phyloP scores from a whole-genome alignment of 2,888 invertebrate genomes.

The Sesia apiformis region DNA sequence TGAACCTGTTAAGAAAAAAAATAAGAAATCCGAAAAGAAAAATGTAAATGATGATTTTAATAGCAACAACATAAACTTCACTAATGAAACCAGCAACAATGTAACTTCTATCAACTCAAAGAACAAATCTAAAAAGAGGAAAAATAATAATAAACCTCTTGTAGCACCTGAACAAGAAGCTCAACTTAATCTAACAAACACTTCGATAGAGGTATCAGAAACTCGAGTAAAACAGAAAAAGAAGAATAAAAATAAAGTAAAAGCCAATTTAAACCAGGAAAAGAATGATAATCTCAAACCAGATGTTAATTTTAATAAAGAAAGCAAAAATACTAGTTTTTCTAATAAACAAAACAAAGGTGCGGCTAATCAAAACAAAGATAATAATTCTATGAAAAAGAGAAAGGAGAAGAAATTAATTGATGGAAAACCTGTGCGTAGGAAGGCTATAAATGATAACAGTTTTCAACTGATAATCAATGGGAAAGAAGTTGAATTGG shows the following conservation, averaged over 20 bases:
- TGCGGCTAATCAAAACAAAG: not conserved
- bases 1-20: not conserved
- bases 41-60: constrained; percentile 11
- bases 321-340: constrained; percentile 11
- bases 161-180: constrained; percentile 2
- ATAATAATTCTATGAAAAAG: constrained; percentile 5
- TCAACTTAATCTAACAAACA: not conserved
- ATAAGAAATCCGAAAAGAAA: constrained; percentile 10
- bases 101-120: not conserved
- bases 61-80: constrained; percentile 1
- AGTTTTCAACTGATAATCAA: constrained; percentile 75
- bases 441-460: constrained; percentile 59
- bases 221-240: constrained; percentile 1
- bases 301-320: constrained; percentile 1
- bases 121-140: constrained; percentile 13
- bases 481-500: constrained; percentile 76
- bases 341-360: not conserved
- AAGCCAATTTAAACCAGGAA: constrained; percentile 5
- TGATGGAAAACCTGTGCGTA: constrained; percentile 44
- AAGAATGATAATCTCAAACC: not conserved
- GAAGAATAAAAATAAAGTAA: constrained; percentile 21
- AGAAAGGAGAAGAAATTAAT: constrained; percentile 25
- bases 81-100: constrained; percentile 6
- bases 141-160: constrained; percentile 11
- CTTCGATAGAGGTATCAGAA: not conserved